Evolutionary conservation across 2,113 vertebrate genomes (phyloP).

Genomic region (Eupsittula cactorum): DNA sequence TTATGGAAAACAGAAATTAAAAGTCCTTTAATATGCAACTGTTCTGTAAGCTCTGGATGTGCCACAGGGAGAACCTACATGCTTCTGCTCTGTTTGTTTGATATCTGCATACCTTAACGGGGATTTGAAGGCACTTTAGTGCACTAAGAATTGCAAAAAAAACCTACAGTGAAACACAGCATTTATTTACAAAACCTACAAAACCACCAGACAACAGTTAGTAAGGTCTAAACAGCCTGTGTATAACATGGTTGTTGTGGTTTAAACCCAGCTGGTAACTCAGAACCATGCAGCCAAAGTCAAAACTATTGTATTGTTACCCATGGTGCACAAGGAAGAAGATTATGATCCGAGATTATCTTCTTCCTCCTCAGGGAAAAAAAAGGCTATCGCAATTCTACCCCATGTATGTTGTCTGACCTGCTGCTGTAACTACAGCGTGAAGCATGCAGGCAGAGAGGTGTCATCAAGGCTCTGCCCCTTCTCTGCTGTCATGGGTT

Average conservation of each 20-base stretch:
- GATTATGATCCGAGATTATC: neutral
- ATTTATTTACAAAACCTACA: neutral
- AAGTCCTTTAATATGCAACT: neutral
- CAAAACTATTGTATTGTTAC: neutral
- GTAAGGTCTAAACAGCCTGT: neutral
- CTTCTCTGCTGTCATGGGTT: neutral
- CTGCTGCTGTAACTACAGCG: neutral
- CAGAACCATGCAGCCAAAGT: neutral
- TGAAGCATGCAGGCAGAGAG: neutral
- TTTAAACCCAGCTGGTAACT: too few species aligned
- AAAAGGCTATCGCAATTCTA: neutral
- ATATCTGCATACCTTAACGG: neutral
- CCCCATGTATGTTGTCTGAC: neutral
- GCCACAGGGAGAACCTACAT: neutral
- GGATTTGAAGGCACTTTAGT: neutral
- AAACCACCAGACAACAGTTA: neutral
- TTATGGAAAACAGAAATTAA: neutral
- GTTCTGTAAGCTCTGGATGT: neutral
- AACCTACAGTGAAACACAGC: neutral
- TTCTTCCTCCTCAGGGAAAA: neutral
- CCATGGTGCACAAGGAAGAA: neutral
- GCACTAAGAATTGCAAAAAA: neutral
- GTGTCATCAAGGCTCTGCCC: neutral
- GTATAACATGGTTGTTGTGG: neutral
- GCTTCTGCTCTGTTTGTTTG: neutral